Base-by-base conservation (phyloP, 2,113 vertebrate species). In the Salminus brasiliensis region DNA sequence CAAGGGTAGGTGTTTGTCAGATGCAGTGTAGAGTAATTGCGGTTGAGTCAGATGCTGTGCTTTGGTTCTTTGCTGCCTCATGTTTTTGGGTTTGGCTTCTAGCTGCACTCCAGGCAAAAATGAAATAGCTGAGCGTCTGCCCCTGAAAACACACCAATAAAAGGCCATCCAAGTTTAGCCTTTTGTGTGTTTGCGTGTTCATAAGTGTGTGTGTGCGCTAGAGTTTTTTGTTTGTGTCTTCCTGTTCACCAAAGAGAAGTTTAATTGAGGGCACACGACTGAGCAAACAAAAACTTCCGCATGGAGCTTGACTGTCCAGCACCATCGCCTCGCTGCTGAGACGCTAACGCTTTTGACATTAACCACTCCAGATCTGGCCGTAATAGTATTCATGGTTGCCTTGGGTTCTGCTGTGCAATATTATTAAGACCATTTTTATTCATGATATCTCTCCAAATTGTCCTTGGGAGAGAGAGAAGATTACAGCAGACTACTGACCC, bases 341-440 rank as follows among this genome's bases (percentile, higher is more conserved):
- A 88, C 86, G 78, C 82, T 80, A 87, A 86, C 84, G 89, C 36
- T 23, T 89, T 83, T 89, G 87, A 89, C 79, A 83, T 83, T 88
- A 91, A 91, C 77, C 36, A 87, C 86, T 85, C 87, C 82, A 87
- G 88, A 91, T 93, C 85, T 88, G 78, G 41, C 79, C 82, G 69
- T 93, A 93, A 92, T 93, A 88, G 84, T 92, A 93, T 94, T 93
- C 92, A 93, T 90, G 89, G 89, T 88, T 88, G 88, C 90, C 87
- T 82, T 85, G 89, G 88, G 88, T 91, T 89, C 82, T 86, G 82
- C 86, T 72, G 85, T 59, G 49, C 59, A 73, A 88, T 87, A 89
- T 89, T 92, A 93, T 92, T 89, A 89, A 88, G 87, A 92, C 89
- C 72, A 92, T 92, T 93, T 93, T 91, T 92, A 93, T 93, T 93